Evolutionary conservation across 2,888 invertebrate genomes (phyloP), one percentile per base, ranked within the genome.

Genomic region (Cerastis leucographa): DNA sequence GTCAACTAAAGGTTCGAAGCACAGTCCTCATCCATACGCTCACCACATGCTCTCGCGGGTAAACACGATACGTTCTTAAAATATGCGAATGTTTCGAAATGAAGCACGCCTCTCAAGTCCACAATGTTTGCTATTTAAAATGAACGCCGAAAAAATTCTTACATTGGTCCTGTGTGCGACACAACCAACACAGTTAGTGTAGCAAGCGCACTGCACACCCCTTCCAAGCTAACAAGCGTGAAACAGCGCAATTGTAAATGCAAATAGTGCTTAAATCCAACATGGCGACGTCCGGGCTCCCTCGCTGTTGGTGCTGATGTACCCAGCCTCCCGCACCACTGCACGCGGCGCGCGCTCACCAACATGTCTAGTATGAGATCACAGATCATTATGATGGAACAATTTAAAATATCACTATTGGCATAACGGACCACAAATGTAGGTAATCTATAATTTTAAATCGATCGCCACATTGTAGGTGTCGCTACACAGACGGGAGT

Each of bases 221-320:
- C 91, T 61, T 90, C 80, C 80, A 73, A 51, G 22, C 54, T 62
- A 85, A 83, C 87, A 86, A 79, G 86, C 89, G 88, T 88, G 86
- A 90, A 88, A 89, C 86, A 74, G 73, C 77, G 59, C 74, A 91
- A 94, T 94, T 93, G 92, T 90, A 92, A 94, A 94, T 94, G 95
- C 94, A 94, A 94, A 94, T 94, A 94, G 85, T 66, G 49, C 71
- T 90, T 90, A 94, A 94, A 94, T 93, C 90, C 94, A 92, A 91
- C 82, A 93, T 92, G 93, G 93, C 87, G 56, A 69, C 29, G 78
- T 88, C 86, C 87, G 75, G 42, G 61, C 84, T 71, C 80, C 80
- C 69, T 51, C 78, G 14, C 59, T 56, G 2, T 29, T 29, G 44
- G 14, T 56, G 7, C 69, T 29, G 19, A 9, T 5, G 19, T 14